These are phyloP conservation scores for Heliconius sara DNA, from an alignment of 2,888 invertebrate genomes.

Conservation along the genomic window DNA sequence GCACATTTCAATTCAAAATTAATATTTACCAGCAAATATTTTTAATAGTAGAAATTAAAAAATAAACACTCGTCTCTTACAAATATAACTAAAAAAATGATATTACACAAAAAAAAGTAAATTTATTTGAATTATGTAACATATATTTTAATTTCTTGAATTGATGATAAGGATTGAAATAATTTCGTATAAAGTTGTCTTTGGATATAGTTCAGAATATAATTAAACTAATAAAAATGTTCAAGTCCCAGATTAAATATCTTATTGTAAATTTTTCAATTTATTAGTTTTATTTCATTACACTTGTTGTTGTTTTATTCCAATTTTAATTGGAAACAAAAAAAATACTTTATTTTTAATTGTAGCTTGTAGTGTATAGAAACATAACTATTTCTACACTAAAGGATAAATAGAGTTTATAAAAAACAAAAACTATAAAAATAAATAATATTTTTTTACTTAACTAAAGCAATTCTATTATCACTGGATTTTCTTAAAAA, in stretches of 20 bases:
- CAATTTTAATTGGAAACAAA: neutral
- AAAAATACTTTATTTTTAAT: neutral
- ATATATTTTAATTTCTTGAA: neutral
- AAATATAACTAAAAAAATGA: neutral
- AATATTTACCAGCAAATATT: neutral
- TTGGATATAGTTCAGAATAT: neutral
- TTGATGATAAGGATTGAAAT: neutral
- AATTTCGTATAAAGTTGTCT: neutral
- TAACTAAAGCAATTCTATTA: constrained; percentile 15
- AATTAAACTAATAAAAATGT: neutral
- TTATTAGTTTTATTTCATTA: too few species aligned
- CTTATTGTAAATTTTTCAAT: too few species aligned
- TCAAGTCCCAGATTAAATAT: too few species aligned
- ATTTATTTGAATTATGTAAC: too few species aligned
- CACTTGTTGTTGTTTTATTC: neutral
- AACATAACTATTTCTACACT: constrained; percentile 8
- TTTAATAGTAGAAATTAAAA: neutral
- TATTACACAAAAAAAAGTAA: constrained; percentile 3
- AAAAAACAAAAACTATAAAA: constrained; percentile 15
- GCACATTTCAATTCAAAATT: constrained; percentile 30
- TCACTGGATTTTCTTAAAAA: constrained; percentile 12
- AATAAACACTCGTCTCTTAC: neutral
- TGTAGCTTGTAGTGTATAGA: neutral
- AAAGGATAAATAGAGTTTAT: constrained; percentile 15
- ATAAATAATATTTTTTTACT: constrained; percentile 38